Evolutionary conservation across 1,140 invertebrate species (phyloP).

Genomic region (Drosophila oshimai): DNA sequence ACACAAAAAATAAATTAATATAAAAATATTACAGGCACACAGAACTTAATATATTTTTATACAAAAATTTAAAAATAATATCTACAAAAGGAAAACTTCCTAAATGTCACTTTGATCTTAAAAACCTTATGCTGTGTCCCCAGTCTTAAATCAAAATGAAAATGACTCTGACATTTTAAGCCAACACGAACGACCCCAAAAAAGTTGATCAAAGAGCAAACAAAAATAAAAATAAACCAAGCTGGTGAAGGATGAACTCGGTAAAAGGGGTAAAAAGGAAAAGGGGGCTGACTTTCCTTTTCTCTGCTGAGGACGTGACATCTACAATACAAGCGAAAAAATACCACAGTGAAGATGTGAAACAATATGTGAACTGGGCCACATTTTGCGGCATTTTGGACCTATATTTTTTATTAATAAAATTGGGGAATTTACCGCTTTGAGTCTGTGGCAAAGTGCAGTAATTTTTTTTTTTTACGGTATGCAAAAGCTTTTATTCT

Average conservation of each 20-base stretch:
- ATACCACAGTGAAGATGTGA: not conserved
- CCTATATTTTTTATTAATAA: conserved; percentile 7
- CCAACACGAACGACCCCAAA: not conserved
- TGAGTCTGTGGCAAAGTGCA: conserved; percentile 1
- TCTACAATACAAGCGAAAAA: not conserved
- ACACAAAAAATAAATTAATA: no score
- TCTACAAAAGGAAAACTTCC: no score
- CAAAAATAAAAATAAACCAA: conserved; percentile 11
- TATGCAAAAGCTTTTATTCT: not conserved
- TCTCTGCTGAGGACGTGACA: not conserved
- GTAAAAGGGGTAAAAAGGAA: not conserved
- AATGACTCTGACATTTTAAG: conserved; percentile 4
- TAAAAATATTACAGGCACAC: no score
- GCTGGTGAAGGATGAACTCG: not conserved
- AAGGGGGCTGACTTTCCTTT: not conserved
- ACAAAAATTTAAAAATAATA: not conserved
- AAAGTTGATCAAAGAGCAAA: conserved; percentile 13
- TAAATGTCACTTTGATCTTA: not conserved
- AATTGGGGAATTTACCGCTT: not conserved
- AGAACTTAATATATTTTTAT: no score
- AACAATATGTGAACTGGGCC: conserved; percentile 9
- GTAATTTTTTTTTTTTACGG: not conserved
- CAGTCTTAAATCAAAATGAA: not conserved
- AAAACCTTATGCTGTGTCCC: not conserved
- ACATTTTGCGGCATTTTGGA: not conserved